phyloP scores from a whole-genome alignment of 2,888 invertebrate species.

The Scaeva pyrastri region DNA sequence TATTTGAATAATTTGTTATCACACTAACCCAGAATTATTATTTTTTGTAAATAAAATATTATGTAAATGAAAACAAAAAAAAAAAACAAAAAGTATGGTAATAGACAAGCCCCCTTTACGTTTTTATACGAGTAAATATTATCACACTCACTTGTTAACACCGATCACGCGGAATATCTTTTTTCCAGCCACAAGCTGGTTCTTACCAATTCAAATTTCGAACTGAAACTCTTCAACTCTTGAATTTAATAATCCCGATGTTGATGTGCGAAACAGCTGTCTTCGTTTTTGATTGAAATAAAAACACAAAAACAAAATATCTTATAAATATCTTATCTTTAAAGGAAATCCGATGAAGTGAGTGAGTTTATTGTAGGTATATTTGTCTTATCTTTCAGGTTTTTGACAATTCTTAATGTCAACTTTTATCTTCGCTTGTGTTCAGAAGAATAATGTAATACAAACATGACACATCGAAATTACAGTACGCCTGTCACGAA shows the following conservation, averaged over 20 bases:
- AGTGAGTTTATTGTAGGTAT: too few species aligned
- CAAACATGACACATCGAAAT: not conserved
- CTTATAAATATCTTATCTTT: not conserved
- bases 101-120: slow-evolving; percentile 33
- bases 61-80: not conserved
- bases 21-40: not conserved
- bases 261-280: not conserved
- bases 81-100: not conserved
- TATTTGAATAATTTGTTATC: not conserved
- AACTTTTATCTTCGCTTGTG: not conserved
- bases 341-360: not conserved
- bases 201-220: slow-evolving; percentile 15
- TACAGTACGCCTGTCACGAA: not conserved
- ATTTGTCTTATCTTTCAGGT: not conserved
- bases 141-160: slow-evolving; percentile 7
- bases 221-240: not conserved
- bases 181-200: not conserved
- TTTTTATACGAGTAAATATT: not conserved
- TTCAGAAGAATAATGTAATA: slow-evolving; percentile 1
- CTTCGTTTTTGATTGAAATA: not conserved
- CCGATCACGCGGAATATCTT: not conserved
- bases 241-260: not conserved
- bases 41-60: not conserved
- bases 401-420: slow-evolving; percentile 3
- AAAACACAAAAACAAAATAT: not conserved